Percentiles rank a stretch among this genome's conserved stretches.
Evolutionary conservation across 2,113 vertebrate genomes (phyloP).

Genomic region (Scortum barcoo): DNA sequence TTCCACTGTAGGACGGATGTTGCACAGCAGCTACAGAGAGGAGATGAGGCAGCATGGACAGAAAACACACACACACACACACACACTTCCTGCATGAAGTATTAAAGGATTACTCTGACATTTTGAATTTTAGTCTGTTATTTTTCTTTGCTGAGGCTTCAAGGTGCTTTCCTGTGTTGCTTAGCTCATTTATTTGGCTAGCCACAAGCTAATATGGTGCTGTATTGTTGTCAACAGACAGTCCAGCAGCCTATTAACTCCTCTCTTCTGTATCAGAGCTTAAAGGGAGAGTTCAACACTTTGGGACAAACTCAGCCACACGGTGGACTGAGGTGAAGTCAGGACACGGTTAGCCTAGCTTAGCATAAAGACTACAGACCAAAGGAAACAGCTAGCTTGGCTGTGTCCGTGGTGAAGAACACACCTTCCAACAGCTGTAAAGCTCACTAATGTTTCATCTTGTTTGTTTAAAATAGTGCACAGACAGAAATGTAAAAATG

Average conservation of each 20-base stretch:
- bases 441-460: background rate
- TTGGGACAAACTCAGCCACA: background rate
- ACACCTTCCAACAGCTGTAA: background rate
- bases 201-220: background rate
- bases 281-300: background rate
- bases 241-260: background rate
- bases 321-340: background rate
- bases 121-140: slow-evolving; percentile 13
- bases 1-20: background rate
- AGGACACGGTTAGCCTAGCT: background rate
- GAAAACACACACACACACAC: slow-evolving; percentile 7
- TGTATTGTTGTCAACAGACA: background rate
- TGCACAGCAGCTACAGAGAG: background rate
- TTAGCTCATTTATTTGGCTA: slow-evolving; percentile 6
- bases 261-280: background rate
- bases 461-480: too few relatives aligned
- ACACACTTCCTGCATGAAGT: background rate
- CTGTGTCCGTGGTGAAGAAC: background rate
- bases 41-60: background rate
- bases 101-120: slow-evolving; percentile 34
- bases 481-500: too few relatives aligned
- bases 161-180: background rate
- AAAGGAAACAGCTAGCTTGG: background rate
- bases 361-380: background rate
- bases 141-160: slow-evolving; percentile 13